These are phyloP conservation scores for Tryphoninae sp. DNA, from an alignment of 2,888 invertebrate genomes.

Conservation along the genomic window DNA sequence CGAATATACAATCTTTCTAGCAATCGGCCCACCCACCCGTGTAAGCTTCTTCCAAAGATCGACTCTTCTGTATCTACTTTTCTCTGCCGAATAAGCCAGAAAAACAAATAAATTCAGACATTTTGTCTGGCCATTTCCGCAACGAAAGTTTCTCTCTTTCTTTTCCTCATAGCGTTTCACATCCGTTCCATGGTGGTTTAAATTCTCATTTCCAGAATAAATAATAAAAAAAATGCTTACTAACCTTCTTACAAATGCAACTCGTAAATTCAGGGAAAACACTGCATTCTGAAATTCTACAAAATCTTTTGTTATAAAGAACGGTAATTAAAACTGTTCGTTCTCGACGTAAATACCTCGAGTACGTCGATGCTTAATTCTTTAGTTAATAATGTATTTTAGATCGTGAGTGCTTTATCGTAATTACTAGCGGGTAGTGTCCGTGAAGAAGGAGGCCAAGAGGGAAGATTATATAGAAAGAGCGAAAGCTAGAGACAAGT, in stretches of 20 bases:
- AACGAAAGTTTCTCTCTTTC: too few relatives aligned
- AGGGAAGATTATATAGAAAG: background rate
- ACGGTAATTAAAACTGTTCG: too few relatives aligned
- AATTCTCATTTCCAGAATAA: too few relatives aligned
- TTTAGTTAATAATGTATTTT: slow-evolving; percentile 9
- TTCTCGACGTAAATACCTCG: too few relatives aligned
- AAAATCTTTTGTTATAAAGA: too few relatives aligned
- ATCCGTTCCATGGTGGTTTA: too few relatives aligned
- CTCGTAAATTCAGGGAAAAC: too few relatives aligned
- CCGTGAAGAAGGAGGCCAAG: background rate
- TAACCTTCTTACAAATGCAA: too few relatives aligned
- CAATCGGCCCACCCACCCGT: background rate
- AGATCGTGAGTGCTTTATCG: slow-evolving; percentile 13
- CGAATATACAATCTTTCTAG: background rate
- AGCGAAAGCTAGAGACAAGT: background rate
- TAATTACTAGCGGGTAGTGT: slow-evolving; percentile 23
- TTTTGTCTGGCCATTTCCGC: background rate
- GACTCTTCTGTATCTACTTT: background rate
- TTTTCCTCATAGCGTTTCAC: too few relatives aligned
- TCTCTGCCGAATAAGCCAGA: background rate
- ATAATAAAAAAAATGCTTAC: too few relatives aligned
- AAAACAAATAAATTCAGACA: background rate
- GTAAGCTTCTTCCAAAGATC: background rate
- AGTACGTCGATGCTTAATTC: too few relatives aligned
- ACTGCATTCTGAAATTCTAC: too few relatives aligned